Conservation (phyloP, 2,888 invertebrate genomes). For the Dimorphilus gyrociliatus region DNA sequence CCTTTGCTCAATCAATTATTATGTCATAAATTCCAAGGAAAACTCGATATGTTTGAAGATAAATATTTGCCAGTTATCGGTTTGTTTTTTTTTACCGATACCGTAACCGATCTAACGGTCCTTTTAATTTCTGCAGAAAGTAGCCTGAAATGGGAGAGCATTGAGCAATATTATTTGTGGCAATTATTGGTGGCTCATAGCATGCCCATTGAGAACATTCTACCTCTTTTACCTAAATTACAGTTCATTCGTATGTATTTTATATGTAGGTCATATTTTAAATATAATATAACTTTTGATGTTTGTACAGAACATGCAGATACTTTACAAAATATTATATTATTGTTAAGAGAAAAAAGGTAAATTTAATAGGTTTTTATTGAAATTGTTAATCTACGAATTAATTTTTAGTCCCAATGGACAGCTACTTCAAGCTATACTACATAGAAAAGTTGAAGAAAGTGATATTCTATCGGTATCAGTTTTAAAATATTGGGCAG, state of each 20-base stretch:
- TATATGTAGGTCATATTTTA: conserved; percentile 9
- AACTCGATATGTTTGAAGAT: no score
- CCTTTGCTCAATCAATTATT: no score
- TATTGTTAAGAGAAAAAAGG: conserved; percentile 79
- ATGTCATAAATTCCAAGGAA: no score
- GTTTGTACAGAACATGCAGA: conserved; percentile 69
- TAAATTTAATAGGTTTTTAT: conserved; percentile 25
- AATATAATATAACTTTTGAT: neutral
- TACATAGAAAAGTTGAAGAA: conserved; percentile 44
- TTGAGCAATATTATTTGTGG: conserved; percentile 94
- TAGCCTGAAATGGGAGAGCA: conserved; percentile 85
- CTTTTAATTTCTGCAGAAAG: no score
- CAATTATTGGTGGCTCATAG: conserved; percentile 84
- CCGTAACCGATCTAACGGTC: no score
- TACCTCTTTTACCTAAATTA: conserved; percentile 57
- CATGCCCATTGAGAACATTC: conserved; percentile 71
- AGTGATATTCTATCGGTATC: conserved; percentile 76
- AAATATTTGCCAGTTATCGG: no score
- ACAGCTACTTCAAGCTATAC: conserved; percentile 64
- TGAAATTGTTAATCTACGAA: neutral
- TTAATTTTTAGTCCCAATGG: conserved; percentile 51
- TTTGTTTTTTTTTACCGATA: no score
- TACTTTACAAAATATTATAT: conserved; percentile 70
- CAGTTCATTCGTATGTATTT: conserved; percentile 32
- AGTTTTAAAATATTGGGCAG: conserved; percentile 80